Percentiles rank a stretch among this genome's conserved stretches.
These are phyloP conservation scores for Danio tinwini DNA, from an alignment of 2,797 vertebrate genomes.

Conservation along the genomic window DNA sequence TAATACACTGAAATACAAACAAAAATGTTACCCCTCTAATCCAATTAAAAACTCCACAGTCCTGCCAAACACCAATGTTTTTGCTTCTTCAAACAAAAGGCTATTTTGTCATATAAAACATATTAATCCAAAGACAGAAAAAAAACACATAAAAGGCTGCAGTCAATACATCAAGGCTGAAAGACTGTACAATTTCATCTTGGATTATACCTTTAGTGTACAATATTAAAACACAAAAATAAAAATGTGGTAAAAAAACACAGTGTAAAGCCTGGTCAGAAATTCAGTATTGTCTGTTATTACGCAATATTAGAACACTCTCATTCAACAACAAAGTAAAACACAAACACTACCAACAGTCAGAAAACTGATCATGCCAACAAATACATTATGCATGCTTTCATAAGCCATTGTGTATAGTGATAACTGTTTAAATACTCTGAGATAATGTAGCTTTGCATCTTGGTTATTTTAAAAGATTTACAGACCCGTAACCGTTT, in stretches of 20 bases:
- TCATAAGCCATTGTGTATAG: constrained; percentile 33
- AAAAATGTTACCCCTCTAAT: background rate
- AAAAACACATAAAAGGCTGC: constrained; percentile 69
- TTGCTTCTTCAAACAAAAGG: background rate
- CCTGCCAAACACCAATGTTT: background rate
- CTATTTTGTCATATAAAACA: background rate
- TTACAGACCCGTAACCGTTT: constrained; percentile 45
- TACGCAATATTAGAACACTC: constrained; percentile 18
- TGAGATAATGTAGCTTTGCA: constrained; percentile 27
- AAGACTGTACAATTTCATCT: constrained; percentile 43
- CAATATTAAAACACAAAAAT: constrained; percentile 6
- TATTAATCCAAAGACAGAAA: constrained; percentile 45
- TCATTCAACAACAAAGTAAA: constrained; percentile 17
- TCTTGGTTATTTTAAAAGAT: constrained; percentile 24
- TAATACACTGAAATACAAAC: constrained; percentile 47
- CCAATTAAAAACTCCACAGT: constrained; percentile 11
- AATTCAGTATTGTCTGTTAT: constrained; percentile 4
- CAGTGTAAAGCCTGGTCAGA: constrained; percentile 29
- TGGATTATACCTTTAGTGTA: constrained; percentile 41
- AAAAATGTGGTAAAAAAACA: constrained; percentile 14
- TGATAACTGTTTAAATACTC: constrained; percentile 46
- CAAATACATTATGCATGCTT: constrained; percentile 44
- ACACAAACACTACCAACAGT: constrained; percentile 6
- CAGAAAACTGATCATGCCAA: constrained; percentile 38
- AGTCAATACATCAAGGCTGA: constrained; percentile 31